phyloP scores from a whole-genome alignment of 2,113 vertebrate genomes.

The Noturus placidus region DNA sequence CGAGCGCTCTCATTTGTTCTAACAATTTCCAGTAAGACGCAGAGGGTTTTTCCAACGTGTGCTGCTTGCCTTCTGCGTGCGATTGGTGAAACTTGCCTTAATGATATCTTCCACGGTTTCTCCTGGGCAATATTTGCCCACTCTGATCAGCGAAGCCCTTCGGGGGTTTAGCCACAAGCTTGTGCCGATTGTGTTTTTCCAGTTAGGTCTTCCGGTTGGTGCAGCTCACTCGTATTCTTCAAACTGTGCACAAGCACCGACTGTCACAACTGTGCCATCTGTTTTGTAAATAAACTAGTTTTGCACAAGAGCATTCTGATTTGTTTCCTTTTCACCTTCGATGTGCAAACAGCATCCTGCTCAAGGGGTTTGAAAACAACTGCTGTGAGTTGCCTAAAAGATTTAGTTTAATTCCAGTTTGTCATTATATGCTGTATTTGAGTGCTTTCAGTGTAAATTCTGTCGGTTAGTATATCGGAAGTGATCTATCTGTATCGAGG shows the following conservation, averaged over 20 bases:
- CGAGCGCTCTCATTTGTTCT: constrained; percentile 63
- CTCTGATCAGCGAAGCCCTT: constrained; percentile 72
- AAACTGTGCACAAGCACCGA: constrained; percentile 88
- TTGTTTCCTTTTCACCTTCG: neutral
- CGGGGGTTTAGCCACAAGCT: constrained; percentile 79
- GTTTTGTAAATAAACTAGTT: constrained; percentile 98
- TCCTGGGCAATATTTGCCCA: constrained; percentile 94
- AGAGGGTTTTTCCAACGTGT: constrained; percentile 64
- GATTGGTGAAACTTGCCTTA: constrained; percentile 82
- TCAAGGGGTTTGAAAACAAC: neutral
- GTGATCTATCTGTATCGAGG: no score
- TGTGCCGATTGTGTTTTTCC: constrained; percentile 62
- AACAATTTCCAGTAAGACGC: constrained; percentile 66
- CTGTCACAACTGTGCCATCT: constrained; percentile 91
- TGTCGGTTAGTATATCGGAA: no score
- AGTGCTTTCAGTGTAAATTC: no score
- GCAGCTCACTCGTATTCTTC: constrained; percentile 77
- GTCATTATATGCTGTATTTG: no score
- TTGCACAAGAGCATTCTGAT: constrained; percentile 83
- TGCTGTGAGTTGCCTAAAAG: no score
- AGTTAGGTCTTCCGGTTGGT: constrained; percentile 73
- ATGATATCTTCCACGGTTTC: constrained; percentile 79
- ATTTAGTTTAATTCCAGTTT: no score
- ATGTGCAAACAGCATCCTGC: neutral
- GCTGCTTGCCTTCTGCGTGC: constrained; percentile 22